A percentile compares a stretch with the other conserved stretches of the same genome.
Conservation (phyloP, 2,888 invertebrate genomes). For the Troilus luridus region DNA sequence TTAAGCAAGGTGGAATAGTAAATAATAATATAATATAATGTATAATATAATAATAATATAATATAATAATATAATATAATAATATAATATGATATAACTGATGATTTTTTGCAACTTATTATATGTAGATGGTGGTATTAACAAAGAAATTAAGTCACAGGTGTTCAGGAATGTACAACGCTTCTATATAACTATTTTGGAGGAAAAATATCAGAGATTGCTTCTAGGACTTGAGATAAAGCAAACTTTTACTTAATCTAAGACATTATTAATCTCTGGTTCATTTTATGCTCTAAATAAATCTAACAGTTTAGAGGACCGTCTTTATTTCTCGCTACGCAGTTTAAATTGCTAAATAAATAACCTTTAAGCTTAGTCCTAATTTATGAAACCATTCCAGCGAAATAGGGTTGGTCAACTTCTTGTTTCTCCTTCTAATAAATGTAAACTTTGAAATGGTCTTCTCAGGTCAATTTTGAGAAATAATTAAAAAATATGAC, state of each 20-base stretch:
- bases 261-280: slow-evolving; percentile 29
- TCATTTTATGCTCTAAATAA: slow-evolving; percentile 11
- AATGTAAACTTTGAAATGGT: slow-evolving; percentile 13
- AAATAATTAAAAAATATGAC: background rate
- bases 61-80: too few relatives aligned
- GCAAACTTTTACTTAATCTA: background rate
- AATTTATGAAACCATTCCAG: slow-evolving; percentile 31
- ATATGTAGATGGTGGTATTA: too few relatives aligned
- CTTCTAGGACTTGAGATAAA: background rate
- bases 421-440: slow-evolving; percentile 13
- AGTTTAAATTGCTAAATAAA: slow-evolving; percentile 43
- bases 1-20: too few relatives aligned
- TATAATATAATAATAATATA: too few relatives aligned
- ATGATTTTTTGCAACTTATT: too few relatives aligned
- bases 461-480: background rate
- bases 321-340: slow-evolving; percentile 23
- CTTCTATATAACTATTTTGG: background rate
- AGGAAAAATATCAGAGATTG: background rate
- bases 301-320: slow-evolving; percentile 30
- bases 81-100: too few relatives aligned
- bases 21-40: too few relatives aligned
- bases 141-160: too few relatives aligned
- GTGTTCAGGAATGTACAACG: background rate
- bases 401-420: background rate
- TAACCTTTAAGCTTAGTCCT: slow-evolving; percentile 39